Conservation (phyloP, 2,113 vertebrate genomes). For the Anoura caudifer region DNA sequence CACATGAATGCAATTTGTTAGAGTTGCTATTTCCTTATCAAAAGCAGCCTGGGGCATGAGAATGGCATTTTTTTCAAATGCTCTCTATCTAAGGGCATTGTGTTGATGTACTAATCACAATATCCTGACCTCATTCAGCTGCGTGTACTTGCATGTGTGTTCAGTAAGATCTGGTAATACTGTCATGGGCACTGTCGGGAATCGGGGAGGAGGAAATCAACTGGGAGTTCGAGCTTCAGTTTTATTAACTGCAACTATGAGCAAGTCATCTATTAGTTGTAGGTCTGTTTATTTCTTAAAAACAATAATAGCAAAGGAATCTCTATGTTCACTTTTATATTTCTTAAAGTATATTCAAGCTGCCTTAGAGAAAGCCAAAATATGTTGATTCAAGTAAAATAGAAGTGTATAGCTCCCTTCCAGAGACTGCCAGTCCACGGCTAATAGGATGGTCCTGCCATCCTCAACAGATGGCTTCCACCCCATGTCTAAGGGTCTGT, state of each 20-base stretch:
- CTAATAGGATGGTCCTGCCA: neutral
- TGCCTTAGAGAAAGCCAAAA: neutral
- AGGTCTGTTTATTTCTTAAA: constrained; percentile 4
- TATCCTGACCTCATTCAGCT: neutral
- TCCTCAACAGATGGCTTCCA: neutral
- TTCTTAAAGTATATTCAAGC: neutral
- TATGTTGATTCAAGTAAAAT: neutral
- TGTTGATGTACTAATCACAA: neutral
- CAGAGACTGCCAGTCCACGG: neutral
- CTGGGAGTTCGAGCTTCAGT: neutral
- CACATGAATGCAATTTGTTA: constrained; percentile 54
- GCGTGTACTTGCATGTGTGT: rapidly evolving
- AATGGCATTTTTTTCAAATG: neutral
- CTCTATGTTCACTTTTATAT: neutral
- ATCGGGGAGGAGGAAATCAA: neutral
- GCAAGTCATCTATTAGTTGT: neutral
- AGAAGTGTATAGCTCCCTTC: neutral
- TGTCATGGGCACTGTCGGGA: neutral
- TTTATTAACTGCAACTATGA: neutral
- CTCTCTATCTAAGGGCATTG: constrained; percentile 31
- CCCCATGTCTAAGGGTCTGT: neutral
- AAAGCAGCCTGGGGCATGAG: neutral
- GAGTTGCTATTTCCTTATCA: neutral
- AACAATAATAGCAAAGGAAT: neutral
- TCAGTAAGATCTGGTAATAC: neutral